Evolutionary conservation across 2,888 invertebrate genomes (phyloP), one percentile per base, ranked within the genome.

Genomic region (Monopis laevigella): DNA sequence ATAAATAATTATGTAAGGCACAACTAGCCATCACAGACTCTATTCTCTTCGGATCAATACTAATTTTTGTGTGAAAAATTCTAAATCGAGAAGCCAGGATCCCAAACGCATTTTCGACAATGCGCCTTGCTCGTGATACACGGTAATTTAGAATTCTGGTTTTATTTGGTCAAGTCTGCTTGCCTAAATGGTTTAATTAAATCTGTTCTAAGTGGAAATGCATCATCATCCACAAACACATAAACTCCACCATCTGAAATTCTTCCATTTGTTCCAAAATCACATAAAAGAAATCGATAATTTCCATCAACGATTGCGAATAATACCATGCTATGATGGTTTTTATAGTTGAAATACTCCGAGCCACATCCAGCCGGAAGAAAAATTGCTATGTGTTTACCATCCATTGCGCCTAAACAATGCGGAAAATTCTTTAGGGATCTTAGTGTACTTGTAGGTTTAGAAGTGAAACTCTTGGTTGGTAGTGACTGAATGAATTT

Each of bases 71-170:
- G n/a, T 19, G 36, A 10, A 12, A 26, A 13, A 39, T 26, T 3
- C 39, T 8, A 26, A 39, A 39, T 26, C 24, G 11, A 4, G 32
- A 32, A 14, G 13, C 6, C 40, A 45, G 26, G 34, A 48, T 45
- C 3, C 48, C 48, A 42, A 47, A 49, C 12, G 46, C 47, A 40
- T 48, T 47, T 39, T 47, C 48, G n/a, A 45, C 43, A n/a, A 44
- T 43, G 2, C 47, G 24, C 19, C 47, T 41, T n/a, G 42, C 49
- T 8, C 48, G 40, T 6, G 46, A 45, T 12, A 47, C 27, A 11
- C 45, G 24, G 32, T 47, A 47, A 26, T 47, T 47, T 13, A 38
- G 43, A 12, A 47, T 43, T 40, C 30, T 44, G 34, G 24, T 27
- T 19, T 38, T 12, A n/a, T 10, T 10, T 13, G 10, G 14, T 40